Base-by-base conservation (phyloP, 2,888 invertebrate species). In the Exocentrus adspersus region DNA sequence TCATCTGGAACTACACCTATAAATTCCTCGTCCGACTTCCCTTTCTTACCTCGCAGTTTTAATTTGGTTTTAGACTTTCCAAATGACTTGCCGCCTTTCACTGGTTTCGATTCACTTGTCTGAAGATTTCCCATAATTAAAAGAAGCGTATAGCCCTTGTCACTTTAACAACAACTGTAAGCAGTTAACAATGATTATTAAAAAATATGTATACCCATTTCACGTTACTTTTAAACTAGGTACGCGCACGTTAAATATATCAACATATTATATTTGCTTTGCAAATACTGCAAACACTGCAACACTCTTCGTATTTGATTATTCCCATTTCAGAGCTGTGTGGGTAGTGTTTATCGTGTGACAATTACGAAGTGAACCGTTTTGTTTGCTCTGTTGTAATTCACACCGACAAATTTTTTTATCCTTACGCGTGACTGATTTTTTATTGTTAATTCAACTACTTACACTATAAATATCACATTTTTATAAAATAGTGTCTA, bases 41-140 rank as follows among this genome's bases (percentile, higher is more conserved):
- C 76, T 57, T 79, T 77, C 72, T 81, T 78, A 79, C 85, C 63
- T 81, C 79, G 72, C 14, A 86, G 85, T 72, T 85, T 85, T 67
- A 86, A 86, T 72, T 87, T 85, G 74, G 85, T 82, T 82, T 87
- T 87, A 68, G 84, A 81, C 79, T 86, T 87, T 17, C 46, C 32
- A 20, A 32, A 20, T 7, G 57, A 30, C 17, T 57, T 57, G 86
- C n/a, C 86, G 84, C 77, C 86, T 87, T 60, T 85, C 85, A 28
- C 83, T 78, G 78, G 64, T 41, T 71, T 71, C 4, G 66, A 54
- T 12, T 71, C 71, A 37, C 71, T 45, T 41, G 62, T 68, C 32
- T 64, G 52, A 12, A 50, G 28, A 5, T 56, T 56, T 20, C 54
- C 54, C 52, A 54, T 56, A 14, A 4, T 54, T 57, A 45, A 57